Conservation (phyloP, 2,888 invertebrate species). For the Cordilura impudica region DNA sequence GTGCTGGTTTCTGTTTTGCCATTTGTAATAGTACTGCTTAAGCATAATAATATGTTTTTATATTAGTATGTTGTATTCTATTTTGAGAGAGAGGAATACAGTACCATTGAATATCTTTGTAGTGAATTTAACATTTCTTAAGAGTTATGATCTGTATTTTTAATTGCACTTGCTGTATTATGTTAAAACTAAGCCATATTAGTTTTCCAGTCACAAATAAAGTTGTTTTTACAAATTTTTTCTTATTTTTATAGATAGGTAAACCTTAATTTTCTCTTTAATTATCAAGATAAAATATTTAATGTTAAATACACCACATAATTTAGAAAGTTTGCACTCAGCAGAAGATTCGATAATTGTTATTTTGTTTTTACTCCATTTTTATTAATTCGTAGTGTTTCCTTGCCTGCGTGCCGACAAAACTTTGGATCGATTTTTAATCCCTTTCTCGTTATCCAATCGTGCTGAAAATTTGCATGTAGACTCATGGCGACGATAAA, state of each 20-base stretch:
- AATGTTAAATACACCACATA: too few species aligned
- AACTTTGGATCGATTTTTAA: too few species aligned
- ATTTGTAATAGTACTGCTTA: conserved; percentile 67
- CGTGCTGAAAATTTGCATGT: too few species aligned
- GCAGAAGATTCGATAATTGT: too few species aligned
- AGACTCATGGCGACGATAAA: too few species aligned
- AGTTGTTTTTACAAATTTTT: conserved; percentile 6
- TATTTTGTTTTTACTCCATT: too few species aligned
- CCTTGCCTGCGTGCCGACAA: too few species aligned
- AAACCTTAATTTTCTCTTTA: conserved; percentile 15
- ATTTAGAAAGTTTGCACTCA: too few species aligned
- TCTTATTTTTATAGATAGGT: not conserved
- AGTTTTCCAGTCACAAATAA: conserved; percentile 3
- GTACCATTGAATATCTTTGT: not conserved
- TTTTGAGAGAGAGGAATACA: not conserved
- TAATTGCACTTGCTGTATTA: not conserved
- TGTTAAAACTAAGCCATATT: not conserved
- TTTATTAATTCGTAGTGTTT: too few species aligned
- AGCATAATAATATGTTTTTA: not conserved
- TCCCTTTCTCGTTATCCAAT: too few species aligned
- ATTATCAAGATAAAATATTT: too few species aligned
- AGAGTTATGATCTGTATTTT: not conserved
- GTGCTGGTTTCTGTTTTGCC: conserved; percentile 77
- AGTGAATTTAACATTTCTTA: not conserved
- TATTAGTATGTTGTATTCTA: not conserved